These are phyloP conservation scores for Pseudolaguvia tuberculata DNA, from an alignment of 2,113 vertebrate species.

Conservation along the genomic window DNA sequence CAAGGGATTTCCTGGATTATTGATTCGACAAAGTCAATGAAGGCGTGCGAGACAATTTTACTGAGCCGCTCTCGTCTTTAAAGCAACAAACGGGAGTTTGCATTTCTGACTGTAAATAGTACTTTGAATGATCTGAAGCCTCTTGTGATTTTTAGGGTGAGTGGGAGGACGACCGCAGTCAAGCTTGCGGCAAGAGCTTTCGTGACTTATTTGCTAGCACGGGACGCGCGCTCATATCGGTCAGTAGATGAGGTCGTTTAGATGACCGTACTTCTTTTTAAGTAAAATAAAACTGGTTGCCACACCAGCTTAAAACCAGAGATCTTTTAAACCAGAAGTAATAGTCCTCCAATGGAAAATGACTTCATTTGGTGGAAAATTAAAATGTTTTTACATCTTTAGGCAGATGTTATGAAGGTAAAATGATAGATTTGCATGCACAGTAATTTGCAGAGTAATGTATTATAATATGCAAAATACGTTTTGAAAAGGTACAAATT, in stretches of 20 bases:
- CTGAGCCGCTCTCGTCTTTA: neutral
- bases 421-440: no score
- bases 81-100: no score
- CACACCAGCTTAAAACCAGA: neutral
- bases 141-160: constrained; percentile 34
- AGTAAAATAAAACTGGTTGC: neutral
- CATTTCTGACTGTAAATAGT: no score
- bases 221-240: neutral
- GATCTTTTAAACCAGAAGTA: no score
- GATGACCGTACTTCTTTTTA: neutral
- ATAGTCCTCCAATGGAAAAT: no score
- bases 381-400: no score
- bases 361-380: no score
- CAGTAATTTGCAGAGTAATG: no score
- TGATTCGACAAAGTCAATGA: constrained; percentile 28
- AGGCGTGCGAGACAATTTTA: constrained; percentile 17
- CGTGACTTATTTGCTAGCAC: constrained; percentile 7
- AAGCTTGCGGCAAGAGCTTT: constrained; percentile 10
- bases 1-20: constrained; percentile 13
- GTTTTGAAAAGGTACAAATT: no score
- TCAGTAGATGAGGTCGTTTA: neutral
- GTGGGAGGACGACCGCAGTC: constrained; percentile 13
- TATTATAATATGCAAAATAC: no score
- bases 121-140: no score
- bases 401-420: no score